phyloP scores from a whole-genome alignment of 2,888 invertebrate species.

The Arge pagana region DNA sequence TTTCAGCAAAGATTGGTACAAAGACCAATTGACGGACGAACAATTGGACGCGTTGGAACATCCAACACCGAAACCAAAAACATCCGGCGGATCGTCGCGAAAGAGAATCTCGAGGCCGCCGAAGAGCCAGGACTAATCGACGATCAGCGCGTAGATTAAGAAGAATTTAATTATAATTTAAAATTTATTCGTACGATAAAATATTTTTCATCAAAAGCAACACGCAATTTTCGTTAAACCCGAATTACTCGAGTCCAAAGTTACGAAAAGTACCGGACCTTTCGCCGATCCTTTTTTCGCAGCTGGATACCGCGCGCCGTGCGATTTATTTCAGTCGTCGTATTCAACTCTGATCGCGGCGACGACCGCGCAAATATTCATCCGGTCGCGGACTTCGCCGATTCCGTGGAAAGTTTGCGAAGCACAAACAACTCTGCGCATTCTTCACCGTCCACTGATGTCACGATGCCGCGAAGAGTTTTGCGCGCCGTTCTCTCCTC shows the following conservation, averaged over 20 bases:
- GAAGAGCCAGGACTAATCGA: constrained; percentile 31
- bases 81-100: constrained; percentile 59
- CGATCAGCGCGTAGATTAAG: background rate
- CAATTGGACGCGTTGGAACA: constrained; percentile 80
- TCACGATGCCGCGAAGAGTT: constrained; percentile 16
- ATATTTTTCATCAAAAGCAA: too few relatives aligned
- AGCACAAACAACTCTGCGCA: background rate
- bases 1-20: constrained; percentile 88
- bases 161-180: constrained; percentile 8
- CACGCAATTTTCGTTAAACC: too few relatives aligned
- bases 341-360: too few relatives aligned
- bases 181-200: constrained; percentile 30
- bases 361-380: too few relatives aligned
- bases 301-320: too few relatives aligned
- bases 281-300: too few relatives aligned
- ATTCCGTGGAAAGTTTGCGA: constrained; percentile 1
- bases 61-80: constrained; percentile 71
- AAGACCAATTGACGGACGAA: constrained; percentile 79
- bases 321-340: too few relatives aligned
- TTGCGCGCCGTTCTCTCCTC: constrained; percentile 9
- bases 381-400: too few relatives aligned
- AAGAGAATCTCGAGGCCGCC: constrained; percentile 59
- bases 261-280: too few relatives aligned
- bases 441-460: constrained; percentile 10
- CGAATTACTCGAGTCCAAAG: too few relatives aligned